phyloP scores from a whole-genome alignment of 2,888 invertebrate genomes.

The Brachypterus glaber region DNA sequence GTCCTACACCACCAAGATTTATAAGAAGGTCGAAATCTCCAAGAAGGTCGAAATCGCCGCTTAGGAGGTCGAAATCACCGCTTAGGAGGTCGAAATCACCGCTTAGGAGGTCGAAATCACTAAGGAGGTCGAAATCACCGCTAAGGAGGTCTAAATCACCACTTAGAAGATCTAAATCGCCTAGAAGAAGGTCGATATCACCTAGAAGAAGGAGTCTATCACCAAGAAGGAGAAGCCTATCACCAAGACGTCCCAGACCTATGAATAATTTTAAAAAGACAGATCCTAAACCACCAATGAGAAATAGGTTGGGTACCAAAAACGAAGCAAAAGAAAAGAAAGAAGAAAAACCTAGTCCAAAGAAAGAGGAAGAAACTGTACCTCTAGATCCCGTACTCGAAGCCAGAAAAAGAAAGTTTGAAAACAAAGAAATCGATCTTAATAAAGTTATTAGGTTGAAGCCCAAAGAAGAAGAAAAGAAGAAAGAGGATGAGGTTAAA shows the following conservation, averaged over 20 bases:
- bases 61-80: slow-evolving; percentile 15
- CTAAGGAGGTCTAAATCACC: slow-evolving; percentile 3
- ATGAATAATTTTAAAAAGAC: slow-evolving; percentile 11
- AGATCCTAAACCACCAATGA: not conserved
- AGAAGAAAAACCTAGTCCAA: slow-evolving; percentile 7
- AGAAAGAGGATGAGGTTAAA: slow-evolving; percentile 7
- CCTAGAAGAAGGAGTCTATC: slow-evolving; percentile 18
- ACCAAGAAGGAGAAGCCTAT: slow-evolving; percentile 20
- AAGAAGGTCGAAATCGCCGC: slow-evolving; percentile 8
- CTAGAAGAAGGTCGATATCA: slow-evolving; percentile 17
- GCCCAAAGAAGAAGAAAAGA: slow-evolving; percentile 22
- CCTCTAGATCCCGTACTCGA: slow-evolving; percentile 42
- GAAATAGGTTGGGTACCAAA: slow-evolving; percentile 1
- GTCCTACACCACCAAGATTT: slow-evolving; percentile 30
- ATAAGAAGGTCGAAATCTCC: slow-evolving; percentile 8
- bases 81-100: slow-evolving; percentile 15
- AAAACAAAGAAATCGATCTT: slow-evolving; percentile 42
- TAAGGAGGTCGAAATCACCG: slow-evolving; percentile 7
- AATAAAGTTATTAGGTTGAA: slow-evolving; percentile 43
- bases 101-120: slow-evolving; percentile 15
- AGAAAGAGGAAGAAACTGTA: slow-evolving; percentile 19
- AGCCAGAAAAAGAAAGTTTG: slow-evolving; percentile 46
- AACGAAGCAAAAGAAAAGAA: slow-evolving; percentile 4
- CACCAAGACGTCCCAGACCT: slow-evolving; percentile 24
- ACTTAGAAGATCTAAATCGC: slow-evolving; percentile 11